Evolutionary conservation across 1,140 invertebrate genomes (phyloP).

Genomic region (Calliphora vicina): DNA sequence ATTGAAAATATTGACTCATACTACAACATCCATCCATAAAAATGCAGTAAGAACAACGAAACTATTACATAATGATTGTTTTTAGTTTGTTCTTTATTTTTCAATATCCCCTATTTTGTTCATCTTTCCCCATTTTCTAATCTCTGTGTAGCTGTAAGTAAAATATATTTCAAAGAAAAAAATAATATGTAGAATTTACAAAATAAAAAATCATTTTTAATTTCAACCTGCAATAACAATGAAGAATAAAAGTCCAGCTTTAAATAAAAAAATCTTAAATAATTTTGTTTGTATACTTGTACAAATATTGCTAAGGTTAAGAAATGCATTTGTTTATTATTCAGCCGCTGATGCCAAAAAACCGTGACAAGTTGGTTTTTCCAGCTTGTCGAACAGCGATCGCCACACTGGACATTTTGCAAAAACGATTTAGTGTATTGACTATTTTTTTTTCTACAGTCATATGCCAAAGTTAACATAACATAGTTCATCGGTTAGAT

Average conservation of each 20-base stretch:
- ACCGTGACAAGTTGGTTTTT: too few relatives aligned
- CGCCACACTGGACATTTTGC: too few relatives aligned
- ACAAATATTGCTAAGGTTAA: too few relatives aligned
- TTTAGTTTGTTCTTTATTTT: not conserved
- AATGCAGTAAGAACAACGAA: not conserved
- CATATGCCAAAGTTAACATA: too few relatives aligned
- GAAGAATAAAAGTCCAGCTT: slow-evolving; percentile 8
- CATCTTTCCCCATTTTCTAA: not conserved
- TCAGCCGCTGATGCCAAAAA: too few relatives aligned
- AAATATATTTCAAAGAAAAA: not conserved
- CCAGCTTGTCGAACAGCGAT: too few relatives aligned
- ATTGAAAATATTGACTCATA: not conserved
- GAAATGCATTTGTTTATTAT: too few relatives aligned
- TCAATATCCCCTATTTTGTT: not conserved
- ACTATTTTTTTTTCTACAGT: too few relatives aligned
- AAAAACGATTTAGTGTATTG: too few relatives aligned
- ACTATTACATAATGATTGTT: not conserved
- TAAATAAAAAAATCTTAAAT: not conserved
- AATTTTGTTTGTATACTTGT: not conserved
- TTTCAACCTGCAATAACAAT: not conserved
- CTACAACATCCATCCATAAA: not conserved
- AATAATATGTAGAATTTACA: not conserved
- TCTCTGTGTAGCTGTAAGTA: not conserved
- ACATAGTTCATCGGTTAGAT: too few relatives aligned
- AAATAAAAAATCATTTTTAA: not conserved